A percentile compares a stretch with the other conserved stretches of the same genome.
These are phyloP conservation scores for Smittia sp. DNA, from an alignment of 2,888 invertebrate genomes.

Conservation along the genomic window DNA sequence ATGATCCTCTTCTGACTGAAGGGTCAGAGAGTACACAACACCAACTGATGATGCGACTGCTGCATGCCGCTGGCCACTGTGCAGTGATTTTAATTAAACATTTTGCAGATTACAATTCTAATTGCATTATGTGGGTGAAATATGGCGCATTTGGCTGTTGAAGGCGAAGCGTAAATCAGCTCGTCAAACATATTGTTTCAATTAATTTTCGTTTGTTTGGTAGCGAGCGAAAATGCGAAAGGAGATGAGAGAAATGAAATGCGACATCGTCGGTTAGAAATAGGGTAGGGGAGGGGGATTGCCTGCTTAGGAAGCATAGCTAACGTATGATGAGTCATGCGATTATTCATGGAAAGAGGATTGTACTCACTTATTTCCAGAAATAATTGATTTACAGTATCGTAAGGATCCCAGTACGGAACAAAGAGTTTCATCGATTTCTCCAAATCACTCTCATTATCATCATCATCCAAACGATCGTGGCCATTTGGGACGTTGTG, in stretches of 20 bases:
- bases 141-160: background rate
- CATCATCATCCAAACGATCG: slow-evolving; percentile 43
- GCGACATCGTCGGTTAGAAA: too few species aligned
- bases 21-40: too few species aligned
- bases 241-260: too few species aligned
- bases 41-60: too few species aligned
- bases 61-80: background rate
- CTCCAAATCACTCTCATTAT: slow-evolving; percentile 42
- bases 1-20: too few species aligned
- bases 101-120: background rate
- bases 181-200: background rate
- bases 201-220: background rate
- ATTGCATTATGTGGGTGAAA: background rate
- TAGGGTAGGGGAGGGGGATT: too few species aligned
- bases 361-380: slow-evolving; percentile 68
- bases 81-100: slow-evolving; percentile 20
- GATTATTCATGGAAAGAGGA: background rate
- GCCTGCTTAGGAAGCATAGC: too few species aligned
- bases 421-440: slow-evolving; percentile 52
- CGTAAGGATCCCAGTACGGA: slow-evolving; percentile 87
- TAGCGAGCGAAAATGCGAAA: too few species aligned
- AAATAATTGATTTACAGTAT: slow-evolving; percentile 85
- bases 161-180: background rate
- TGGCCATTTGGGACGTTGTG: slow-evolving; percentile 44
- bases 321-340: too few species aligned